A percentile compares a stretch with the other conserved stretches of the same genome.
These are phyloP conservation scores for Asteroscopus sphinx DNA, from an alignment of 2,888 invertebrate genomes.

Conservation along the genomic window DNA sequence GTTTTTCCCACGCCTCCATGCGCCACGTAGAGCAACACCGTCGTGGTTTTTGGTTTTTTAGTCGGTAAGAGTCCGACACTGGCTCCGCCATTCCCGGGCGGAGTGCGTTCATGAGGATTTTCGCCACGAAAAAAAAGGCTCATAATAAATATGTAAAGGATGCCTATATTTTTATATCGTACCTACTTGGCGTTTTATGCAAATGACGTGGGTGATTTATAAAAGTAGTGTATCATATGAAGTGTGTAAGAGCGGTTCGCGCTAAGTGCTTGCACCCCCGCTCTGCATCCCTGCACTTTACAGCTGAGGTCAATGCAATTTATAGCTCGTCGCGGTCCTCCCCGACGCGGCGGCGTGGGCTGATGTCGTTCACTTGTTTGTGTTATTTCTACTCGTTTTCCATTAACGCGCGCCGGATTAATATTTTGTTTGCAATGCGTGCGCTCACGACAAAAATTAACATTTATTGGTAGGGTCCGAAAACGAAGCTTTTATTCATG, in stretches of 20 bases:
- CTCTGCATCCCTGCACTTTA: constrained; percentile 57
- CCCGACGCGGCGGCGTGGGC: constrained; percentile 53
- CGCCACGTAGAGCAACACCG: too few species aligned
- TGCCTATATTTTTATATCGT: not conserved
- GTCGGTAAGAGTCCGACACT: too few species aligned
- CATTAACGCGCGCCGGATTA: constrained; percentile 88
- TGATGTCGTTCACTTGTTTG: constrained; percentile 81
- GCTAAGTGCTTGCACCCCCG: constrained; percentile 52
- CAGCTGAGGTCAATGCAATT: constrained; percentile 83
- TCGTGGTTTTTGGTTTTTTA: too few species aligned
- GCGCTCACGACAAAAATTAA: constrained; percentile 88
- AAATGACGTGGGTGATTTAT: constrained; percentile 41
- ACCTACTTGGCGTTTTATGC: constrained; percentile 25
- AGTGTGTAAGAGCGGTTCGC: constrained; percentile 47
- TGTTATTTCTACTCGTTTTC: constrained; percentile 86
- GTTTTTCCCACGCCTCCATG: too few species aligned
- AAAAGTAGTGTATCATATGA: constrained; percentile 47
- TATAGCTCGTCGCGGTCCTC: constrained; percentile 71
- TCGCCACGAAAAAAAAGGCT: too few species aligned
- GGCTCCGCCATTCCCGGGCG: too few species aligned
- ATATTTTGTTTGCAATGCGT: constrained; percentile 88
- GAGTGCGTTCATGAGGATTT: too few species aligned
- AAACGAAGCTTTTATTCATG: constrained; percentile 88
- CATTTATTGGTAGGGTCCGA: constrained; percentile 88
- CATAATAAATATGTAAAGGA: too few species aligned